phyloP scores from a whole-genome alignment of 2,888 invertebrate genomes.

The Leptinotarsa tumamoca region DNA sequence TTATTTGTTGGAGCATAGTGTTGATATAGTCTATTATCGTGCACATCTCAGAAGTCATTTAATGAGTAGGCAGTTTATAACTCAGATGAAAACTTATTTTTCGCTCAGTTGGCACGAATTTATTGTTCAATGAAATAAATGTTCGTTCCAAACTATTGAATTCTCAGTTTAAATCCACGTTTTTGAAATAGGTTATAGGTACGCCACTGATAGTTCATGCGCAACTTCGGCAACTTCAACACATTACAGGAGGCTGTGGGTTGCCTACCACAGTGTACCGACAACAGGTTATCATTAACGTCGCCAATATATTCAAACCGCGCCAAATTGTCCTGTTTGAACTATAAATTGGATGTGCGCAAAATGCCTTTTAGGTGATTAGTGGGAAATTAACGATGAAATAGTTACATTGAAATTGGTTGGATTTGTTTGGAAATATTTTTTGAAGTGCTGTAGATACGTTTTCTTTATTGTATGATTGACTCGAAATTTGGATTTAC shows the following conservation, averaged over 20 bases:
- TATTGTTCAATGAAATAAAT: no score
- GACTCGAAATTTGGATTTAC: no score
- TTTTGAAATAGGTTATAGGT: not conserved
- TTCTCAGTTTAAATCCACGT: not conserved
- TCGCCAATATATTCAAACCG: not conserved
- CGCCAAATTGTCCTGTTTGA: not conserved
- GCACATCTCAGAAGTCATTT: no score
- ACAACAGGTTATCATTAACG: constrained; percentile 27
- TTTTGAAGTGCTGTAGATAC: not conserved
- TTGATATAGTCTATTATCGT: no score
- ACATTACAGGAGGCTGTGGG: constrained; percentile 14
- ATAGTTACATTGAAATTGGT: not conserved
- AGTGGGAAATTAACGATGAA: not conserved
- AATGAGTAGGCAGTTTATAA: no score
- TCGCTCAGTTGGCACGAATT: no score
- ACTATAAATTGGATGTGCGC: not conserved
- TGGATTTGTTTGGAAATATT: not conserved
- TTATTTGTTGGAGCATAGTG: no score
- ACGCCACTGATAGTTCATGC: constrained; percentile 20
- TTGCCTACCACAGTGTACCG: constrained; percentile 21
- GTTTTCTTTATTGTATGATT: not conserved
- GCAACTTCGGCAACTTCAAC: constrained; percentile 13
- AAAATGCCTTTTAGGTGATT: not conserved
- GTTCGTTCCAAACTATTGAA: no score
- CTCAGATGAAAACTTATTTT: no score